A percentile compares a stretch with the other conserved stretches of the same genome.
These are phyloP conservation scores for Tachysurus fulvidraco DNA, from an alignment of 2,113 vertebrate species.

Conservation along the genomic window DNA sequence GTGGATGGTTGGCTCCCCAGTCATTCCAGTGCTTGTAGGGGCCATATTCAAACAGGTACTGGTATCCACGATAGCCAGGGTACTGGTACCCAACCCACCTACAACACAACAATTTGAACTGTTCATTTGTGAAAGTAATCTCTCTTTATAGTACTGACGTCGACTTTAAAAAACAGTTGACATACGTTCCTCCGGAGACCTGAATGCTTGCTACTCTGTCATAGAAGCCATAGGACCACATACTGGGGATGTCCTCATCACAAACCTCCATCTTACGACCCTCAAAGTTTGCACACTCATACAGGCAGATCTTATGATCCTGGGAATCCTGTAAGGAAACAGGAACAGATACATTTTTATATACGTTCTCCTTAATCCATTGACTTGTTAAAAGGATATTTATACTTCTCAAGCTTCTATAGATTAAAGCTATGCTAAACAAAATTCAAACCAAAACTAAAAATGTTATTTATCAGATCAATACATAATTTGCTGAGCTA, in stretches of 20 bases:
- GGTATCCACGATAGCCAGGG: constrained; percentile 81
- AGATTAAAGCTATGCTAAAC: neutral
- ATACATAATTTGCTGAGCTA: neutral
- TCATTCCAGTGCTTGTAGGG: constrained; percentile 81
- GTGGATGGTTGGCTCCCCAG: constrained; percentile 78
- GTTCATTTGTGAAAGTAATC: neutral
- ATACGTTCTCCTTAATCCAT: neutral
- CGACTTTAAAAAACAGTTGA: neutral
- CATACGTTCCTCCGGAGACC: constrained; percentile 81
- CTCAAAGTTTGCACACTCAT: constrained; percentile 75
- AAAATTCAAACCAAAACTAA: neutral
- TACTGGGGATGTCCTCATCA: constrained; percentile 81
- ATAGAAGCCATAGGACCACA: constrained; percentile 83
- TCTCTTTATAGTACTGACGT: neutral
- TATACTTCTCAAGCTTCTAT: neutral
- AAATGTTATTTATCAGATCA: neutral
- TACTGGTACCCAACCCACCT: constrained; percentile 86
- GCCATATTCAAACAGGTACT: constrained; percentile 78
- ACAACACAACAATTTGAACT: constrained; percentile 4
- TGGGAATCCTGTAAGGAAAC: constrained; percentile 69
- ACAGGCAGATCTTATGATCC: constrained; percentile 82
- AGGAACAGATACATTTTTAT: neutral
- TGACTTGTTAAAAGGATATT: too few relatives aligned
- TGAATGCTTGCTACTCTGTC: constrained; percentile 78
- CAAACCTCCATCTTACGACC: constrained; percentile 84